Conservation (phyloP, 2,888 invertebrate genomes). For the Drosophila subquinaria region DNA sequence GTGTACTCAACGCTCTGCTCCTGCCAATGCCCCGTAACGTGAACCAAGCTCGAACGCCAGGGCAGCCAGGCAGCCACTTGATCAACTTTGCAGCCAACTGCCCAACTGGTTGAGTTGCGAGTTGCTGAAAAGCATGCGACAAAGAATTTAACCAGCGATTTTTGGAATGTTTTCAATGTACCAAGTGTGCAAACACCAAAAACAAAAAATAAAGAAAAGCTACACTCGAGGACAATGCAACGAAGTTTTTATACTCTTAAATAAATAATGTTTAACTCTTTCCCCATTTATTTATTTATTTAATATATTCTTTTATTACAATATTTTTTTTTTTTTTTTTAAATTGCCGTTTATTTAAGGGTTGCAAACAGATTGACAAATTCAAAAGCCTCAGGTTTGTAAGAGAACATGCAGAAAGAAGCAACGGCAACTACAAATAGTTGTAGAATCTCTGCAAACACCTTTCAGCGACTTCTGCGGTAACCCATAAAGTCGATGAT, state of each 20-base stretch:
- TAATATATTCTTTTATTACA: background rate
- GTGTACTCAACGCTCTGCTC: slow-evolving; percentile 44
- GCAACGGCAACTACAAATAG: slow-evolving; percentile 3
- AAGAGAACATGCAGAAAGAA: no score
- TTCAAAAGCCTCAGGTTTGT: no score
- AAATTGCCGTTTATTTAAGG: no score
- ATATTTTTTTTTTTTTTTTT: no score
- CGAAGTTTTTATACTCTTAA: slow-evolving; percentile 25
- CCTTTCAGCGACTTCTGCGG: background rate
- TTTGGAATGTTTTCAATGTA: slow-evolving; percentile 79
- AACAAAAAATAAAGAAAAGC: slow-evolving; percentile 29
- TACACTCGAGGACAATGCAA: slow-evolving; percentile 13
- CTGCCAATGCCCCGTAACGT: slow-evolving; percentile 71
- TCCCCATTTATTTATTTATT: background rate
- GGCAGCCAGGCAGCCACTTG: slow-evolving; percentile 64
- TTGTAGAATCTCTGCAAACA: background rate
- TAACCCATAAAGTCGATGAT: slow-evolving; percentile 3
- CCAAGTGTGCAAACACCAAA: slow-evolving; percentile 73
- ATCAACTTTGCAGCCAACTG: slow-evolving; percentile 71
- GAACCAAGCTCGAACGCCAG: slow-evolving; percentile 46
- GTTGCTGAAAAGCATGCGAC: slow-evolving; percentile 78
- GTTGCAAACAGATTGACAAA: no score
- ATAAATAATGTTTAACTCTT: background rate
- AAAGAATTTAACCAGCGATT: slow-evolving; percentile 78
- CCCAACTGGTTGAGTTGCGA: slow-evolving; percentile 75